Base-by-base conservation (phyloP, 2,113 vertebrate genomes). In the Platichthys flesus region DNA sequence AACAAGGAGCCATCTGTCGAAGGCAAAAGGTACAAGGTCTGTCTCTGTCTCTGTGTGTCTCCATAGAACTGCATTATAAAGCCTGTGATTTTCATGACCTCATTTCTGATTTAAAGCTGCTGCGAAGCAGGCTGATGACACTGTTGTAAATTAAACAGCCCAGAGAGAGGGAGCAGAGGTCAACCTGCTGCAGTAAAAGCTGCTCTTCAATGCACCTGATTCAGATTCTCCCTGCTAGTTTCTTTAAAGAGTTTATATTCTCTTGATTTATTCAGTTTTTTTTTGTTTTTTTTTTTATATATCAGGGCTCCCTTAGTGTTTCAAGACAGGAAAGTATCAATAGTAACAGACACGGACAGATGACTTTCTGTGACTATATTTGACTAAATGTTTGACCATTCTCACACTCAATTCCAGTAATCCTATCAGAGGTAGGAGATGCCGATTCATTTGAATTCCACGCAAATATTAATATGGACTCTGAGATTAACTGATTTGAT, bases 91-190 rank as follows among this genome's bases (percentile, higher is more conserved):
- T 49, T 58, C 31, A 10, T 69, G 78, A 67, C 78, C 71, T 71
- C 1, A 6, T 59, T 67, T 72, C 55, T 45, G 68, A 67, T 73
- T 62, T 70, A 35, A 37, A 74, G n/a, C 64, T 67, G 60, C 73
- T 52, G 63, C 61, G 55, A 57, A 76, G 37, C 54, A 56, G 58
- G 64, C 52, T 5, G 65, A 18, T 51, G 47, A 51, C 47, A 51
- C 7, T 51, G 40, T 64, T 45, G 37, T 63, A n/a, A 23, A 47
- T 63, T 63, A 21, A 51, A 51, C n/a, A 47, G 37, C 35, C 47
- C 47, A 51, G 47, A 18, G 16, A 51, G 14, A 18, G 16, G 18
- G 47, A 51, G 47, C 47, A 51, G 47, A 78, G 74, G 64, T 82
- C 62, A 55, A 4, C 23, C 60, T 28, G 26, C 60, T 47, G 45